These are phyloP conservation scores for Semaprochilodus insignis DNA, from an alignment of 2,797 vertebrate genomes.

Conservation along the genomic window DNA sequence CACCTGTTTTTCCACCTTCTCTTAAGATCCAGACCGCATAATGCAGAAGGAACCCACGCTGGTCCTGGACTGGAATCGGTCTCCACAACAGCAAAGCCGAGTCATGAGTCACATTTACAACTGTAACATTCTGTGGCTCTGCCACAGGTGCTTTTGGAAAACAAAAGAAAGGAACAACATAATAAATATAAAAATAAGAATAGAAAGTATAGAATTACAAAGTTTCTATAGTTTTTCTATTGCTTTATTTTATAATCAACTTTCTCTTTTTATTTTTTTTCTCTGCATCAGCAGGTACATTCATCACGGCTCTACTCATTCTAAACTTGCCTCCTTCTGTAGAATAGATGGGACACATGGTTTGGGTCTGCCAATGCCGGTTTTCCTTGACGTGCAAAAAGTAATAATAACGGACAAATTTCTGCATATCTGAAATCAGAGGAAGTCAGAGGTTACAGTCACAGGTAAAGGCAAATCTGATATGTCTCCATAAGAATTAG, in stretches of 20 bases:
- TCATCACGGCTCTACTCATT: not conserved
- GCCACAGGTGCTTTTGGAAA: conserved; percentile 34
- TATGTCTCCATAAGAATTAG: not conserved
- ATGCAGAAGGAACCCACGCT: conserved; percentile 50
- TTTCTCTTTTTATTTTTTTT: not conserved
- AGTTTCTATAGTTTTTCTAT: not conserved
- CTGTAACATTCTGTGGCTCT: conserved; percentile 33
- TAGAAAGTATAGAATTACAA: not conserved
- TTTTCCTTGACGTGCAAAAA: conserved; percentile 45
- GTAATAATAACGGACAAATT: conserved; percentile 58
- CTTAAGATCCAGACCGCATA: conserved; percentile 51
- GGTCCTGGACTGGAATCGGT: conserved; percentile 49
- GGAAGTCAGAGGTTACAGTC: not conserved
- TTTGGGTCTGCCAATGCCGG: not conserved
- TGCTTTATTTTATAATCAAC: not conserved
- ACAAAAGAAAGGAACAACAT: not conserved
- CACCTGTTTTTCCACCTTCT: conserved; percentile 31
- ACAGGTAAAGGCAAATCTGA: not conserved
- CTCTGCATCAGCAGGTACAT: not conserved
- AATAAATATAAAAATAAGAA: not conserved
- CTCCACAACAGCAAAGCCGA: conserved; percentile 51
- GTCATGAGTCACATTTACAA: conserved; percentile 32
- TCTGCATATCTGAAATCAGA: conserved; percentile 46
- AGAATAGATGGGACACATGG: conserved; percentile 56
- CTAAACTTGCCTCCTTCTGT: conserved; percentile 48